Conservation (phyloP, 2,888 invertebrate genomes). For the Helobdella robusta region DNA sequence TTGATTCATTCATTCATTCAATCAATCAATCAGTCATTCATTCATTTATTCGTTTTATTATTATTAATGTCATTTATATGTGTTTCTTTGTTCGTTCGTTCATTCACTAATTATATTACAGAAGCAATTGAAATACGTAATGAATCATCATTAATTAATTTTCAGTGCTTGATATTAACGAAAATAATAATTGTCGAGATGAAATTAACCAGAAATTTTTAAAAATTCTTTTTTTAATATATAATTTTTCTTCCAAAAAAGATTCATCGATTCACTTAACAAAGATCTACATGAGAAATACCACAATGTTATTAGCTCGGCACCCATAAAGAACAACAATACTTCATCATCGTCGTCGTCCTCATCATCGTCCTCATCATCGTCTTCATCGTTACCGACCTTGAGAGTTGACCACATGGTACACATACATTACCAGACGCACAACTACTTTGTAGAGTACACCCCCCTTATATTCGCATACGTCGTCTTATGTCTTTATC, state of each 20-base stretch:
- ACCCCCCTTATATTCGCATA: constrained; percentile 75
- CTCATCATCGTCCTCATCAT: neutral
- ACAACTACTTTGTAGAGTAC: constrained; percentile 48
- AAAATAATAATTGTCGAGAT: no score
- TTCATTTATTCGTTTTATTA: no score
- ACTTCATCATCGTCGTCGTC: neutral
- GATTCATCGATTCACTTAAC: constrained; percentile 1
- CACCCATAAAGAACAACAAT: constrained; percentile 34
- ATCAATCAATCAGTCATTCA: no score
- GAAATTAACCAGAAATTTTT: neutral
- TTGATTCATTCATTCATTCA: no score
- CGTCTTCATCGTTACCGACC: neutral
- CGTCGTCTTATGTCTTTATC: constrained; percentile 74
- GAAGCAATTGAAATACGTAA: no score
- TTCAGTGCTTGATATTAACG: no score
- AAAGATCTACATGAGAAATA: constrained; percentile 38
- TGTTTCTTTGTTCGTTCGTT: no score
- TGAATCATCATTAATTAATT: no score
- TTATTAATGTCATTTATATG: no score
- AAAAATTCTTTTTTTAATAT: neutral
- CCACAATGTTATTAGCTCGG: constrained; percentile 37
- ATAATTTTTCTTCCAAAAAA: neutral
- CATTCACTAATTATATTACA: no score
- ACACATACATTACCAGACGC: constrained; percentile 77
- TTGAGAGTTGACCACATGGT: constrained; percentile 45